Conservation (phyloP, 2,113 vertebrate genomes). For the Percopsis transmontana region DNA sequence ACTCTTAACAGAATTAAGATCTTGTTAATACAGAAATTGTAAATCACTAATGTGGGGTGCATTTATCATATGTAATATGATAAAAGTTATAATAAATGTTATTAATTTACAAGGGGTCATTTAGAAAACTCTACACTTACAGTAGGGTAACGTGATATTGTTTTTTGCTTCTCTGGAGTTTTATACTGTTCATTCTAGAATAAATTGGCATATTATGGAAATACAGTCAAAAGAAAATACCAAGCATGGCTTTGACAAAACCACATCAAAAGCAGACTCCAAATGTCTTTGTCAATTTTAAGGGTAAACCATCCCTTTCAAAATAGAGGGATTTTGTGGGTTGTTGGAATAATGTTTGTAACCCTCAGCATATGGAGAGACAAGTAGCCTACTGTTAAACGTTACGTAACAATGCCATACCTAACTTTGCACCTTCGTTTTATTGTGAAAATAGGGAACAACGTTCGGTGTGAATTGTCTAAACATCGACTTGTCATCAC, state of each 20-base stretch:
- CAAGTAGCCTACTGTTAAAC: too few species aligned
- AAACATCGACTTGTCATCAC: conserved; percentile 5
- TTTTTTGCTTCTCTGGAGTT: not conserved
- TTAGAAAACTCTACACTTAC: not conserved
- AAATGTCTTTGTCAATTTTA: not conserved
- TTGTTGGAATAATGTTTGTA: not conserved
- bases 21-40: not conserved
- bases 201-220: not conserved
- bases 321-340: conserved; percentile 8
- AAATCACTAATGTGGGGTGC: too few species aligned
- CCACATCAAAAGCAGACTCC: not conserved
- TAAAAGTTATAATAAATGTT: not conserved
- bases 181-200: not conserved
- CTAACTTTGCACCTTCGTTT: not conserved
- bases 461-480: not conserved
- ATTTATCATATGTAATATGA: not conserved
- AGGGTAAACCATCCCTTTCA: conserved; percentile 24
- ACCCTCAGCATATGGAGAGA: not conserved
- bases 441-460: not conserved
- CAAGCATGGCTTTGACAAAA: not conserved
- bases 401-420: too few species aligned
- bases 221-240: not conserved
- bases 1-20: not conserved
- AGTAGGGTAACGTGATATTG: not conserved
- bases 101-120: not conserved